Evolutionary conservation across 1,140 invertebrate genomes (phyloP).

Genomic region (Akabosia matsudoensis): DNA sequence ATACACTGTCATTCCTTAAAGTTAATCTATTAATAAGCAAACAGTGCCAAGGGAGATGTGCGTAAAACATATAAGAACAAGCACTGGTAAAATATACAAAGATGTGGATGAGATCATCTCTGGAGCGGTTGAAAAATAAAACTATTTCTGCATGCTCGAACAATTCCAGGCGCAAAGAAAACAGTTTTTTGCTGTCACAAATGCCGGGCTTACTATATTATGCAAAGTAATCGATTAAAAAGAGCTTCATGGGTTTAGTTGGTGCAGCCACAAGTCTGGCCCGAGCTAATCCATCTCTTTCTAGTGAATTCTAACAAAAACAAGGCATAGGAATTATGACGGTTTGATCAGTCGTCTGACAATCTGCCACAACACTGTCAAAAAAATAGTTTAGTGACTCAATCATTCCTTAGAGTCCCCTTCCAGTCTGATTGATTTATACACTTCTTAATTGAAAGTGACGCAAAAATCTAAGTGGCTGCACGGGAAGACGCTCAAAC

Average conservation of each 20-base stretch:
- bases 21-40: constrained; percentile 3
- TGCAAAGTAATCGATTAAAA: no score
- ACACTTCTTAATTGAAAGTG: not conserved
- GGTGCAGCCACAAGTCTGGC: no score
- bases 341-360: no score
- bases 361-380: constrained; percentile 1
- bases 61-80: not conserved
- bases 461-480: not conserved
- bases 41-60: not conserved
- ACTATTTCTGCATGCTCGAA: constrained; percentile 20
- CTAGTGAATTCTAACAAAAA: no score
- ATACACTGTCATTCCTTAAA: not conserved
- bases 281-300: no score
- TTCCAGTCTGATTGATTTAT: constrained; percentile 3
- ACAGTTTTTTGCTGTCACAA: no score
- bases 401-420: constrained; percentile 1
- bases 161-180: no score
- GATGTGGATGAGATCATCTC: constrained; percentile 7
- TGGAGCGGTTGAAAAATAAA: constrained; percentile 15
- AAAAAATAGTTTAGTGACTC: not conserved
- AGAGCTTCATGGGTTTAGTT: no score
- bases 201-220: no score
- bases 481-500: no score
- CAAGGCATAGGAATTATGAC: no score
- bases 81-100: not conserved